Evolutionary conservation across 2,113 vertebrate genomes (phyloP), one percentile per base, ranked within the genome.

Genomic region (human): DNA sequence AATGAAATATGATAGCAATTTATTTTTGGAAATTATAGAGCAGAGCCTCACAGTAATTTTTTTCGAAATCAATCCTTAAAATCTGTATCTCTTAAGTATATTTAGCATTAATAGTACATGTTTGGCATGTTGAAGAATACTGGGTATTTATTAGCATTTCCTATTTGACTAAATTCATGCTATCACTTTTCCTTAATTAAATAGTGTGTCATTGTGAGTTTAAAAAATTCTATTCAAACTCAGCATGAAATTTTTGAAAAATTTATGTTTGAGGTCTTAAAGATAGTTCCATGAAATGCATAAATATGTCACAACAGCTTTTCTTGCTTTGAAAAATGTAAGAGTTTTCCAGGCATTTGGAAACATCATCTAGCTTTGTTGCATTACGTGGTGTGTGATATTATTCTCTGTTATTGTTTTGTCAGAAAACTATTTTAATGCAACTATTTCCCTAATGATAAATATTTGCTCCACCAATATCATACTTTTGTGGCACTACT

Each of bases 321-420:
- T 23, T 88, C 3, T 79, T 59, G 12, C 43, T 95, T 66, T 91
- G 45, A 91, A 93, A 79, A 79, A 68, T n/a, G 17, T 52, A 85
- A 57, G 4, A 78, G 38, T 27, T 83, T 92, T 80, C 30, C 48
- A 85, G 57, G 40, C 27, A 27, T 81, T 87, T 50, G 11, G 8
- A 11, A 90, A 78, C 1, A 73, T 57, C 1, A 70, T 48, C 50
- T 93, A 55, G 3, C 23, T 92, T 20, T 75, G 3, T 92, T 70
- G 23, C 2, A 57, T 25, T 83, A 40, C 6, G 27, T 90, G 5
- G 6, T 68, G 0, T 61, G 23, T 66, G 59, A 76, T 57, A 61
- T 86, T 93, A 64, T 66, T 88, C 17, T 32, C 27, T 85, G 27
- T n/a, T 90, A 90, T 23, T 89, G 27, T 85, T 95, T 88, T 92